Evolutionary conservation across 1,140 invertebrate species (phyloP).

Genomic region (Temnothorax curvispinosus): DNA sequence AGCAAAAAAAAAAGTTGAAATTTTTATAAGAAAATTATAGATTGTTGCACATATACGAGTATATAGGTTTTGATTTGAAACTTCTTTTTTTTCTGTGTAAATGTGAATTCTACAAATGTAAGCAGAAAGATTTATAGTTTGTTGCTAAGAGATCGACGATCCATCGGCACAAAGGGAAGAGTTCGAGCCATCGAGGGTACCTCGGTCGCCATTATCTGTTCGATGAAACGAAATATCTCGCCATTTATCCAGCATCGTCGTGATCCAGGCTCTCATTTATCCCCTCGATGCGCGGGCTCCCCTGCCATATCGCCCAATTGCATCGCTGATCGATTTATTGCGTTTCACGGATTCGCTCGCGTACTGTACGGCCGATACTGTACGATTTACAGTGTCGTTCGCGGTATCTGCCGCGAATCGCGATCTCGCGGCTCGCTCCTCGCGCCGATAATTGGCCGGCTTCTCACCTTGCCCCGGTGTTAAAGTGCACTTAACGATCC

Average conservation of each 20-base stretch:
- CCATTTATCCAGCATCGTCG: constrained; percentile 36
- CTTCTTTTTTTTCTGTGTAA: no score
- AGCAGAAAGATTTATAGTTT: not conserved
- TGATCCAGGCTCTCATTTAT: constrained; percentile 32
- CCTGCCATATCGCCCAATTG: constrained; percentile 17
- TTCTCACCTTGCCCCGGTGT: constrained; percentile 43
- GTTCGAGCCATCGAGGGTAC: constrained; percentile 8
- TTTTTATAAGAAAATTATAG: no score
- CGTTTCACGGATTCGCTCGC: constrained; percentile 32
- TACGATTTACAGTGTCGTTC: constrained; percentile 44
- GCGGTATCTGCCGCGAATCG: constrained; percentile 32
- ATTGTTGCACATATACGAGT: no score
- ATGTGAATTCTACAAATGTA: not conserved
- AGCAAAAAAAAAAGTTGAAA: no score
- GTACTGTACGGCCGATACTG: not conserved
- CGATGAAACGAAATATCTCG: constrained; percentile 34
- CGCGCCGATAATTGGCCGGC: constrained; percentile 39
- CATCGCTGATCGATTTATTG: constrained; percentile 58
- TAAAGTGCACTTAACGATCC: constrained; percentile 20
- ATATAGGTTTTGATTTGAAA: no score
- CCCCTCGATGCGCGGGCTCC: not conserved
- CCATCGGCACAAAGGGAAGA: not conserved
- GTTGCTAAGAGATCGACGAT: not conserved
- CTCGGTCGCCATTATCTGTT: constrained; percentile 20
- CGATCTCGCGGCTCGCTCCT: constrained; percentile 9